Evolutionary conservation across 2,888 invertebrate species (phyloP).

Genomic region (Tryphoninae sp.): DNA sequence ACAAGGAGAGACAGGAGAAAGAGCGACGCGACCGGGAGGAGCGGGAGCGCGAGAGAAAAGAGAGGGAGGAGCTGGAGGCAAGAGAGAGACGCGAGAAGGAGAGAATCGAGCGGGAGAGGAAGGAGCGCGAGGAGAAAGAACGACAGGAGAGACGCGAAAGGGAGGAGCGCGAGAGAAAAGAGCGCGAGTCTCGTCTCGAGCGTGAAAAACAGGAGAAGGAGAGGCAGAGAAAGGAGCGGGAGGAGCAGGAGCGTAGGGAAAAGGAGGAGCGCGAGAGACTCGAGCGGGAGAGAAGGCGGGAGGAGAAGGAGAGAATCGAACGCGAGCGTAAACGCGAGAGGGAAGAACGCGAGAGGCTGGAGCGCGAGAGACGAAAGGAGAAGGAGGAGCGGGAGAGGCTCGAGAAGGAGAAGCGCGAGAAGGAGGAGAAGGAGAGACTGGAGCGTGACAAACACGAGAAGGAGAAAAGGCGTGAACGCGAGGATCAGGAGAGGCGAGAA

Average conservation of each 20-base stretch:
- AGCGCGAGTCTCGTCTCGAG: conserved; percentile 73
- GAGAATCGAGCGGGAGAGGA: conserved; percentile 74
- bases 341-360: conserved; percentile 76
- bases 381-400: conserved; percentile 75
- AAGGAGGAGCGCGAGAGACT: conserved; percentile 81
- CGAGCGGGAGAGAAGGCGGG: conserved; percentile 72
- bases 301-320: conserved; percentile 80
- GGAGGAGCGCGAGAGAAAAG: conserved; percentile 73
- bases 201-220: conserved; percentile 76
- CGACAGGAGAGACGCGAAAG: conserved; percentile 69
- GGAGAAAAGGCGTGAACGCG: conserved; percentile 77
- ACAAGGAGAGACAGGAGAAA: conserved; percentile 71
- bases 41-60: conserved; percentile 73
- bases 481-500: conserved; percentile 81
- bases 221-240: conserved; percentile 78
- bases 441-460: conserved; percentile 77
- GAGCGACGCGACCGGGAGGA: conserved; percentile 77
- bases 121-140: conserved; percentile 73
- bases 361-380: conserved; percentile 74
- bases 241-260: conserved; percentile 76
- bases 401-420: conserved; percentile 78
- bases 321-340: conserved; percentile 79
- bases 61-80: conserved; percentile 74
- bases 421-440: conserved; percentile 80
- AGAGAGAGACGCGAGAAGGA: conserved; percentile 77